Evolutionary conservation across 2,797 vertebrate species (phyloP), one percentile per base, ranked within the genome.

Genomic region (Coracias cyanogaster): DNA sequence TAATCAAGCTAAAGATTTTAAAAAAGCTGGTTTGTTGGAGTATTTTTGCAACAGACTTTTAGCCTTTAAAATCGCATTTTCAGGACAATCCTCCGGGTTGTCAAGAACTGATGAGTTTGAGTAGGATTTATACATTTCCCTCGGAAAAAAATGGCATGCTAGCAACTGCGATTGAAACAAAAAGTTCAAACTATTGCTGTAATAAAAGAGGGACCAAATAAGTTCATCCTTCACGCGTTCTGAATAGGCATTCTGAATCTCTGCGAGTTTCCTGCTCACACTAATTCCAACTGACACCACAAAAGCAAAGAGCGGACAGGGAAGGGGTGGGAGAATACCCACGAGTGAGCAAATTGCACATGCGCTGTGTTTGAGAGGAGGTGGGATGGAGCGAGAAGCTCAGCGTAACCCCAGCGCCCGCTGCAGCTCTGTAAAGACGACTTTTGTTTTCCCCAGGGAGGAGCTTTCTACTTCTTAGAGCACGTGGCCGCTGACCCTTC

Each of bases 391-490:
- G 37, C 54, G 35, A 21, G 33, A 18, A 15, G 48, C 12, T 49
- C 4, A 2, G 48, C 3, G 1, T 3, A 15, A n/a, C 49, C 43
- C 64, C 29, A 10, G 62, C 1, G 3, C 51, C 65, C 8, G 11
- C 37, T 18, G 69, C 12, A 1, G 31, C 62, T 58, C 77, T 60
- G n/a, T 46, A 17, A 91, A 17, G 35, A 13, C 9, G 7, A 58
- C 70, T 76, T 88, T 89, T 54, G 22, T 93, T 70, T 88, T 61
- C 88, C 86, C 33, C 91, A 98, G 97, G 97, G 97, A 82, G 98
- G 97, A 5, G 71, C 94, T 22, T 97, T 97, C 74, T 98, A 96
- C 76, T 98, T 98, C 55, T 98, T 98, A n/a, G 97, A 98, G 81
- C 98, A 98, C 1, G 96, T 98, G 90, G 95, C 96, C 0, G 97